Base-by-base conservation (phyloP, 2,888 invertebrate genomes). In the Oligia fasciuncula region DNA sequence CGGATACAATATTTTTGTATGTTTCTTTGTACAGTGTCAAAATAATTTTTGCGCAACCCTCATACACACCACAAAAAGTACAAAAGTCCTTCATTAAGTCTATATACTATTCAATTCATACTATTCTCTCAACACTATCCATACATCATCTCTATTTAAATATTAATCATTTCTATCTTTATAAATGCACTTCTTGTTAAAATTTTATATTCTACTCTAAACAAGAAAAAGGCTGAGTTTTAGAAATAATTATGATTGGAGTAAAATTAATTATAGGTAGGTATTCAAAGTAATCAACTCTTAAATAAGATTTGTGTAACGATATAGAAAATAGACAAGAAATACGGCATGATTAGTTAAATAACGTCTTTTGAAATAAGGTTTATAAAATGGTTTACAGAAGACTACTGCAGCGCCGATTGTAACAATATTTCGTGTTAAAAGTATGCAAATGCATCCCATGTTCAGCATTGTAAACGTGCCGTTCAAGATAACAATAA, bases 111-210 rank as follows among this genome's bases (percentile, higher is more conserved):
- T 91, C 91, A 91, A 87, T 93, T 93, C 91, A 93, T 92, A 91
- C 94, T 94, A 94, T 92, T 93, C 92, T 93, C 93, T 94, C 95
- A 95, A 95, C 94, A 95, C 95, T 95, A 95, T 94, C 91, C 94
- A 93, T 94, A 94, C 94, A 91, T 94, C 94, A 90, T 92, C 83
- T 92, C 92, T 94, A 94, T 94, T 90, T 94, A 94, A 94, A 94
- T 95, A 95, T 93, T 95, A 94, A 92, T 93, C 91, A 92, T 89
- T 92, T 94, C 94, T 95, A 95, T 95, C 90, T 94, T 95, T 96
- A 96, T 96, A 96, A 96, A 96, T 96, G 96, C 96, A 96, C 96
- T 96, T 96, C 94, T 95, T 95, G 93, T 95, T 95, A 94, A 92
- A 91, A 91, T 89, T 91, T 93, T 93, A 94, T 92, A 89, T 91